Conservation (phyloP, 2,888 invertebrate species). For the Parnassius orleans region DNA sequence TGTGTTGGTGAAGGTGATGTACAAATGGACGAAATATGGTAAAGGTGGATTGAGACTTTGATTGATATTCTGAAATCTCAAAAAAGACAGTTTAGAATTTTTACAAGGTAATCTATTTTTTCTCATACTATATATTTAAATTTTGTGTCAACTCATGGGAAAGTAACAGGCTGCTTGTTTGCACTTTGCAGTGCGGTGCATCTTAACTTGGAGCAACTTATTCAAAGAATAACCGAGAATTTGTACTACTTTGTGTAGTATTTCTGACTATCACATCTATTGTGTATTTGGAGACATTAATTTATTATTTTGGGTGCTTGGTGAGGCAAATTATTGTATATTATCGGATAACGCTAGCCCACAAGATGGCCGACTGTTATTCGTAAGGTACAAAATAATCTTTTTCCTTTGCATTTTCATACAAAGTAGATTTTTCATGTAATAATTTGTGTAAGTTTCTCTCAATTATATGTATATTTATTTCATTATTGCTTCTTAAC, state of each 20-base stretch:
- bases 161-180: slow-evolving; percentile 64
- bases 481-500: slow-evolving; percentile 20
- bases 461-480: slow-evolving; percentile 23
- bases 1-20: slow-evolving; percentile 70
- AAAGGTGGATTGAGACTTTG: slow-evolving; percentile 52
- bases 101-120: slow-evolving; percentile 48
- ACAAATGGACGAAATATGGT: slow-evolving; percentile 68
- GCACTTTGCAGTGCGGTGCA: slow-evolving; percentile 66
- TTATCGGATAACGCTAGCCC: slow-evolving; percentile 78
- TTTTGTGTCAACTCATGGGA: slow-evolving; percentile 38
- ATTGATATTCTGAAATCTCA: slow-evolving; percentile 38
- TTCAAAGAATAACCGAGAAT: slow-evolving; percentile 47
- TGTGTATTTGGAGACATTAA: slow-evolving; percentile 43
- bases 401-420: slow-evolving; percentile 46
- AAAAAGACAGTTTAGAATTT: slow-evolving; percentile 39
- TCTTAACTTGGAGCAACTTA: slow-evolving; percentile 47
- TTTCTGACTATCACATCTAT: slow-evolving; percentile 44
- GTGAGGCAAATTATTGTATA: slow-evolving; percentile 54
- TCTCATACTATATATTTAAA: slow-evolving; percentile 18
- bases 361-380: slow-evolving; percentile 81
- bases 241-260: slow-evolving; percentile 44
- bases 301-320: slow-evolving; percentile 51
- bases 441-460: slow-evolving; percentile 24
- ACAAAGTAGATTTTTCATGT: slow-evolving; percentile 24
- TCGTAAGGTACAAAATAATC: slow-evolving; percentile 75